Base-by-base conservation (phyloP, 1,140 invertebrate species). In the Drosophila paulistorum region DNA sequence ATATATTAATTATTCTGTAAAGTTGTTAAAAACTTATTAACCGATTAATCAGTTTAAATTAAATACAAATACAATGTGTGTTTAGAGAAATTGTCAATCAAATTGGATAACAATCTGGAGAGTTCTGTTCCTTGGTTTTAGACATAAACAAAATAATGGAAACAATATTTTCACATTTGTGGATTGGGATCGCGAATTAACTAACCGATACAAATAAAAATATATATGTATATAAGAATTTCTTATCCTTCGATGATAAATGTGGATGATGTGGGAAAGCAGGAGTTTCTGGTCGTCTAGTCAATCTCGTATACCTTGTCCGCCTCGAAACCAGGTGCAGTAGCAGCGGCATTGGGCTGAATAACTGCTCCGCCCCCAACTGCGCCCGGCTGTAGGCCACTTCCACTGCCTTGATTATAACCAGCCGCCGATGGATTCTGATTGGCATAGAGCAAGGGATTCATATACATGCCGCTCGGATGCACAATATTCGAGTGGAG, bases 291-390 rank as follows among this genome's bases (percentile, higher is more conserved):
- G 30, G 30, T 30, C n/a, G 30, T 57, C 58, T 90, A 91, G 68
- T 91, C 90, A 79, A 91, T 91, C 72, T 91, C 90, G 71, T 91
- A 91, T 77, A 91, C 90, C 71, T 79, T 87, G 64, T 91, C 83
- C 58, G 86, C 73, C 17, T 90, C 81, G 42, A 91, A 91, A 20
- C 90, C 90, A n/a, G 74, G 62, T 13, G 85, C 65, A 59, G 51
- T 42, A 3, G 26, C 30, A 26, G 41, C 41, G 1, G n/a, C 30
- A 68, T 51, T 66, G 11, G 26, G 70, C 20, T 20, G 65, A 59
- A 42, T 20, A 23, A 23, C 45, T 41, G 26, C 62, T 33, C 60
- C 45, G 17, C 42, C 69, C 41, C 62, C 45, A 11, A 10, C 57
- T 20, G 13, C 33, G 93, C 93, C 60, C 92, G 93, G 45, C 81